Percentiles rank a stretch among this genome's conserved stretches.
phyloP scores from a whole-genome alignment of 2,888 invertebrate species.

The Pyrrhia umbra region DNA sequence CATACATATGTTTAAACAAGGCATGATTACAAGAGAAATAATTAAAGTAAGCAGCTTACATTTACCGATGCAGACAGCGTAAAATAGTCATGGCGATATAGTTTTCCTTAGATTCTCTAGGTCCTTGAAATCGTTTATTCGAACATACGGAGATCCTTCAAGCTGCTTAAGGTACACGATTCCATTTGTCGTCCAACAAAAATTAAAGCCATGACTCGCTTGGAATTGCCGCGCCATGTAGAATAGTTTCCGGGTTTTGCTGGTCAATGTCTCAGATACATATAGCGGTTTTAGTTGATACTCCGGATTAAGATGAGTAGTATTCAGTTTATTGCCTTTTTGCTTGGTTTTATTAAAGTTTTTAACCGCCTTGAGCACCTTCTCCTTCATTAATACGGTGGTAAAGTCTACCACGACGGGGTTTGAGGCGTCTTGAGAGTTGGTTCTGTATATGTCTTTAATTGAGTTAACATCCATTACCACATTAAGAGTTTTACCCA shows the following conservation, averaged over 20 bases:
- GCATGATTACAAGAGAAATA: conserved; percentile 2
- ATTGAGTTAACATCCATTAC: not conserved
- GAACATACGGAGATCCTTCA: not conserved
- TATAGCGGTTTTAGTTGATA: not conserved
- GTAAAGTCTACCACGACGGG: conserved; percentile 1
- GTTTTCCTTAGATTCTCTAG: not conserved
- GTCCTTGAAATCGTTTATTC: not conserved
- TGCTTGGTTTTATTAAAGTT: not conserved
- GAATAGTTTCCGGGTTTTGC: conserved; percentile 1
- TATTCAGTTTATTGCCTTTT: conserved; percentile 5
- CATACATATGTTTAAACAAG: not conserved
- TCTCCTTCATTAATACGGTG: conserved; percentile 2
- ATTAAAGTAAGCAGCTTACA: conserved; percentile 2
- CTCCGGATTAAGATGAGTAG: not conserved
- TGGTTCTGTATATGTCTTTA: not conserved
- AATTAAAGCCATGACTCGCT: conserved; percentile 2
- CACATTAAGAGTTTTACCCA: conserved; percentile 2
- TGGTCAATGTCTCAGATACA: conserved; percentile 1
- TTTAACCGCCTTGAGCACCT: conserved; percentile 1
- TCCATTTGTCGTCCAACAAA: conserved; percentile 5
- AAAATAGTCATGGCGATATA: not conserved
- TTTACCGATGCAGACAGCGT: not conserved
- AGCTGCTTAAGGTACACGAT: not conserved
- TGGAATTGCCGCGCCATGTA: conserved; percentile 1
- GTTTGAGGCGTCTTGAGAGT: conserved; percentile 1